phyloP scores from a whole-genome alignment of 2,113 vertebrate species.

The Emydocephalus ijimae region DNA sequence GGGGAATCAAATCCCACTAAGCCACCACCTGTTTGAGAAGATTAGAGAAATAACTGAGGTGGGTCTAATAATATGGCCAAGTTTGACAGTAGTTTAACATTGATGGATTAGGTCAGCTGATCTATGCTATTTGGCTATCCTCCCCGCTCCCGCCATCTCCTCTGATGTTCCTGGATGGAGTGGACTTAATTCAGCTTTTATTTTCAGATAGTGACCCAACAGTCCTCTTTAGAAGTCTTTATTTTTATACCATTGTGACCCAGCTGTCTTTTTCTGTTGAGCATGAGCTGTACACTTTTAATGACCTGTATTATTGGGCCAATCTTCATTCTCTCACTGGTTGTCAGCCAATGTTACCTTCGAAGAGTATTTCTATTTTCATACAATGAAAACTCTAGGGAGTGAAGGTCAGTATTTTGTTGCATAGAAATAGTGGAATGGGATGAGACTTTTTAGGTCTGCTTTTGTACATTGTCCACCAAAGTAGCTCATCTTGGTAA shows the following conservation, averaged over 20 bases:
- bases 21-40: constrained; percentile 50
- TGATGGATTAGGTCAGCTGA: constrained; percentile 15
- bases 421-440: not conserved
- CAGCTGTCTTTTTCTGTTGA: not conserved
- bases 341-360: not conserved
- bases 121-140: not conserved
- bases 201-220: not conserved
- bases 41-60: constrained; percentile 44
- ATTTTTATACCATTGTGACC: not conserved
- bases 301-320: not conserved
- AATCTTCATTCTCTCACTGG: not conserved
- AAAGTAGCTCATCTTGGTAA: not conserved
- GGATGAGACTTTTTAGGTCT: not conserved
- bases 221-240: not conserved
- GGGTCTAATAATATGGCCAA: constrained; percentile 13
- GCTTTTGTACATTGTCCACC: not conserved
- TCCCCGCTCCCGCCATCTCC: not conserved
- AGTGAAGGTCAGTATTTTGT: not conserved
- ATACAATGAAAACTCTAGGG: not conserved
- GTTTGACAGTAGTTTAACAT: constrained; percentile 39
- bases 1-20: constrained; percentile 25
- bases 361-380: not conserved
- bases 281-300: not conserved
- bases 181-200: not conserved
- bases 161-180: not conserved